A percentile compares a stretch with the other conserved stretches of the same genome.
Evolutionary conservation across 2,888 invertebrate genomes (phyloP).

Genomic region (Venusia cambrica): DNA sequence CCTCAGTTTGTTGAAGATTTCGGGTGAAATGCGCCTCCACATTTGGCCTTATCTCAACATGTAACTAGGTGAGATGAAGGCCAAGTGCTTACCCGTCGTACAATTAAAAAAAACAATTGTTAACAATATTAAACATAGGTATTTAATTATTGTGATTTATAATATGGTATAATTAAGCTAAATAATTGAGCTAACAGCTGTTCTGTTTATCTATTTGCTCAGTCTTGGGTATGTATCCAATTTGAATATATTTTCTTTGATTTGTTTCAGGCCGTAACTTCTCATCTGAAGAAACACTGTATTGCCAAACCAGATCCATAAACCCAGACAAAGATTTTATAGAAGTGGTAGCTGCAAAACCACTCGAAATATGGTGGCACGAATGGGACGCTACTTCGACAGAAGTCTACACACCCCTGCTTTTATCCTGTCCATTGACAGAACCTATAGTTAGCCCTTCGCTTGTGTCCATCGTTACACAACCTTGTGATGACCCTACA

Average conservation of each 20-base stretch:
- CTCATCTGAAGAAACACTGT: constrained; percentile 61
- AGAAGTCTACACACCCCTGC: constrained; percentile 77
- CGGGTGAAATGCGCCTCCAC: too few relatives aligned
- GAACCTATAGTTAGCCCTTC: constrained; percentile 56
- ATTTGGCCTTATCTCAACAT: too few relatives aligned
- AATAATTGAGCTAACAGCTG: too few relatives aligned
- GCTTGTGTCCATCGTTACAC: constrained; percentile 70
- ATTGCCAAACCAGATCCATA: constrained; percentile 76
- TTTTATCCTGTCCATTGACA: constrained; percentile 84
- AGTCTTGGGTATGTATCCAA: too few relatives aligned
- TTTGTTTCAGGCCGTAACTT: constrained; percentile 65
- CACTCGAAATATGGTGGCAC: constrained; percentile 83
- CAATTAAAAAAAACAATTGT: too few relatives aligned
- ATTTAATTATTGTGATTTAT: too few relatives aligned
- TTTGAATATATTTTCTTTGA: constrained; percentile 28
- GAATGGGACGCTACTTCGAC: constrained; percentile 78
- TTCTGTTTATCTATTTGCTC: too few relatives aligned
- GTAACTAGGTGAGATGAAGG: too few relatives aligned
- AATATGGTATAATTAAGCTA: too few relatives aligned
- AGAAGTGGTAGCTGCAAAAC: constrained; percentile 79
- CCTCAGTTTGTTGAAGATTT: too few relatives aligned
- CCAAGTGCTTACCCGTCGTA: too few relatives aligned
- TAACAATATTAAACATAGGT: too few relatives aligned
- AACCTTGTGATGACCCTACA: constrained; percentile 71
- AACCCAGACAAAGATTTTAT: constrained; percentile 61